A percentile compares a stretch with the other conserved stretches of the same genome.
Evolutionary conservation across 1,140 invertebrate species (phyloP).

Genomic region (Gonatopus flavifemur): DNA sequence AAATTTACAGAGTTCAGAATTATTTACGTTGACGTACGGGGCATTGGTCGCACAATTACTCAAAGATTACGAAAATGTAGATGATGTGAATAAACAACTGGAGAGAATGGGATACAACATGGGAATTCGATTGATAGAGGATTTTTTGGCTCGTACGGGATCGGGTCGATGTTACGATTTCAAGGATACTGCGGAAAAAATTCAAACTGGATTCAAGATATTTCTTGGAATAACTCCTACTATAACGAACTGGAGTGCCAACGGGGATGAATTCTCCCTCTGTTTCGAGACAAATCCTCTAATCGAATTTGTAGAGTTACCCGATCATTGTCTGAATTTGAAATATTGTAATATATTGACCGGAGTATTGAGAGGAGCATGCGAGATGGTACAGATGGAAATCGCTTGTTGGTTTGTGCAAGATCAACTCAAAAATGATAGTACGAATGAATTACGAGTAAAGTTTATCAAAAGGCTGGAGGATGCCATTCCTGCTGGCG

Average conservation of each 20-base stretch:
- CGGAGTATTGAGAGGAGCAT: slow-evolving; percentile 89
- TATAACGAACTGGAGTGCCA: slow-evolving; percentile 90
- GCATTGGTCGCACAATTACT: slow-evolving; percentile 94
- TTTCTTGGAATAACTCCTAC: slow-evolving; percentile 90
- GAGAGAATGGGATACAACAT: slow-evolving; percentile 98
- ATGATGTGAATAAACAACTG: slow-evolving; percentile 94
- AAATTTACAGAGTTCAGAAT: slow-evolving; percentile 86
- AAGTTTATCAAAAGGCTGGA: slow-evolving; percentile 95
- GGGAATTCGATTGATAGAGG: slow-evolving; percentile 95
- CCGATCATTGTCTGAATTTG: slow-evolving; percentile 79
- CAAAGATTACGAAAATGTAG: slow-evolving; percentile 96
- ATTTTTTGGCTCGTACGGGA: slow-evolving; percentile 92
- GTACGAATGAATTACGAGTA: slow-evolving; percentile 89
- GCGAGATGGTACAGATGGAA: slow-evolving; percentile 93
- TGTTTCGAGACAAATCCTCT: slow-evolving; percentile 94
- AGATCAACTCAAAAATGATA: slow-evolving; percentile 95
- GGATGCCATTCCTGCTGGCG: slow-evolving; percentile 96
- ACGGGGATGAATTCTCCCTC: slow-evolving; percentile 95
- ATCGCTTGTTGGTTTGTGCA: slow-evolving; percentile 82
- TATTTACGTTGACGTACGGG: slow-evolving; percentile 97
- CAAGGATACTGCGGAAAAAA: slow-evolving; percentile 95
- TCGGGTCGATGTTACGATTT: slow-evolving; percentile 91
- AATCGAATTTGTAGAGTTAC: slow-evolving; percentile 98
- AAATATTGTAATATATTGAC: slow-evolving; percentile 95
- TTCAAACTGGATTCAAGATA: slow-evolving; percentile 85